Base-by-base conservation (phyloP, 2,113 vertebrate genomes). In the Heptranchias perlo region DNA sequence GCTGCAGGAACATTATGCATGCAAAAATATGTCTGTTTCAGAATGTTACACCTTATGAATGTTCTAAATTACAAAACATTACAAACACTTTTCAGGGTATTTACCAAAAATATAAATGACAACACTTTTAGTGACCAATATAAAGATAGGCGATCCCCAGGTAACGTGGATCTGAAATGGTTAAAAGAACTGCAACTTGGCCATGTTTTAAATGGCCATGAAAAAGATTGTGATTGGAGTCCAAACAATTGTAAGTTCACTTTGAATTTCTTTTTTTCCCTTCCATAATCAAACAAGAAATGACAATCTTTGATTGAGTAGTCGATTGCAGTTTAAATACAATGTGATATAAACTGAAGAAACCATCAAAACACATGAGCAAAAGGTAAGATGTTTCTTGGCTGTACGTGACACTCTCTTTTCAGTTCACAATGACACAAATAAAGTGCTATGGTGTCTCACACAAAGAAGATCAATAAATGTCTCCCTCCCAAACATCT, bases 371-470 rank as follows among this genome's bases (percentile, higher is more conserved):
- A 95, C 31, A 49, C 7, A 61, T 28, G 39, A 58, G 58, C 58
- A 94, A 94, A 65, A 67, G 39, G 93, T 64, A 94, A 21, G 44
- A 44, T 87, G 21, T 62, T 93, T 64, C 73, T 69, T 69, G 23
- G 65, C 49, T 52, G 47, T 49, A 95, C 21, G 52, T 67, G 39
- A 47, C 39, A 7, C 4, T 62, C 8, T 44, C 47, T 49, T 52
- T 69, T 69, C 64, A 94, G 58, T 52, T n/a, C 93, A 94, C 61
- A 52, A 52, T 95, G 65, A 69, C 47, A 69, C 64, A 95, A 52
- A 49, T 95, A 95, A 95, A 95, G 94, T 95, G 94, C 94, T 73
- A 95, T 73, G 94, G 65, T 52, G 64, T 73, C 65, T 95, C 94
- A 73, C 47, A 31, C 16, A 4, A 44, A 95, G 65, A 69, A 39